Percentiles rank a stretch among this genome's conserved stretches.
Evolutionary conservation across 2,888 invertebrate genomes (phyloP).

Genomic region (Sisyra terminalis): DNA sequence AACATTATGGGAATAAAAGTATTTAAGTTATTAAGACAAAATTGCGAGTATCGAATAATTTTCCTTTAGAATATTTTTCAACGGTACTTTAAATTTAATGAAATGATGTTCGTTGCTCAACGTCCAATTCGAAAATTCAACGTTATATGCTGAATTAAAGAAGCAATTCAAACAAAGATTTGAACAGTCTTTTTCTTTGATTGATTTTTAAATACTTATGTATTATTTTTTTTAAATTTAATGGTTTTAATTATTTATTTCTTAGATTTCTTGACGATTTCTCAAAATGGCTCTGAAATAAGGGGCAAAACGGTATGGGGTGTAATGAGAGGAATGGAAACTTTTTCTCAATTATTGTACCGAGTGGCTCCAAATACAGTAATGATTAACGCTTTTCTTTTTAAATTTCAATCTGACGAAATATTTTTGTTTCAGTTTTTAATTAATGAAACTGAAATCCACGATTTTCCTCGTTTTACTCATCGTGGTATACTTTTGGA

Average conservation of each 20-base stretch:
- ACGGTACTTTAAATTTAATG: no score
- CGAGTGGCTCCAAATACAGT: constrained; percentile 16
- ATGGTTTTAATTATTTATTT: background rate
- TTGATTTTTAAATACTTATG: no score
- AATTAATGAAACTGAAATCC: constrained; percentile 48
- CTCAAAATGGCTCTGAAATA: constrained; percentile 11
- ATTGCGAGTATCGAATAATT: no score
- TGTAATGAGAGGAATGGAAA: constrained; percentile 67
- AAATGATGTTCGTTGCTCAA: no score
- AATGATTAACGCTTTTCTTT: constrained; percentile 15
- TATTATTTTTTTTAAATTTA: no score
- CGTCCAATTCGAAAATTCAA: no score
- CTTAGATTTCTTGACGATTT: background rate
- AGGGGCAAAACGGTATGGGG: constrained; percentile 55
- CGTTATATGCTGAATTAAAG: no score
- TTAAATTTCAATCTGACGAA: constrained; percentile 15
- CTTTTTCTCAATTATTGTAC: constrained; percentile 61
- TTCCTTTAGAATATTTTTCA: no score
- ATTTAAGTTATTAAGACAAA: no score
- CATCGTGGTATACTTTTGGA: constrained; percentile 78
- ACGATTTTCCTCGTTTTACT: constrained; percentile 60
- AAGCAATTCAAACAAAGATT: no score
- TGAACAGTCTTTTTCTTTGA: no score
- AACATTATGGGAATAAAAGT: no score
- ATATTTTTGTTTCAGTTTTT: constrained; percentile 40